These are phyloP conservation scores for Agriotes lineatus DNA, from an alignment of 2,888 invertebrate genomes.

Conservation along the genomic window DNA sequence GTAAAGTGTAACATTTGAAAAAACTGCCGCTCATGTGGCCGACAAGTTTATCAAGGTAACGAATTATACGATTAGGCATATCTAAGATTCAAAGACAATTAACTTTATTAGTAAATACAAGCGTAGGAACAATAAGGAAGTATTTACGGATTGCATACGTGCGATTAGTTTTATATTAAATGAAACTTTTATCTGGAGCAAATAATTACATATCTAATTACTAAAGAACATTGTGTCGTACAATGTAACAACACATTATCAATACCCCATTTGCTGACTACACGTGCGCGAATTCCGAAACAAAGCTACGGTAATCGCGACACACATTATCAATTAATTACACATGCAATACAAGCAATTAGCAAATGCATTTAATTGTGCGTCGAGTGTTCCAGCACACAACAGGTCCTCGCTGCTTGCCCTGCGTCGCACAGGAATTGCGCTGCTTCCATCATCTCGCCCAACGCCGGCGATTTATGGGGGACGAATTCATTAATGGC, in stretches of 20 bases:
- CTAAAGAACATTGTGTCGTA: conserved; percentile 17
- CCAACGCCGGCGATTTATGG: conserved; percentile 11
- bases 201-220: conserved; percentile 20
- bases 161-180: conserved; percentile 18
- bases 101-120: background rate
- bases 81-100: background rate
- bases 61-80: background rate
- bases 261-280: conserved; percentile 23
- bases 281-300: conserved; percentile 30
- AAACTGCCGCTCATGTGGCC: background rate
- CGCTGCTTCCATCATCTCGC: too few relatives aligned
- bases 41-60: background rate
- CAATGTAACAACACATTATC: conserved; percentile 10
- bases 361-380: conserved; percentile 50
- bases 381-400: conserved; percentile 35
- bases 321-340: conserved; percentile 42
- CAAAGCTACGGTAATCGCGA: conserved; percentile 31
- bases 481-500: conserved; percentile 20
- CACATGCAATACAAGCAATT: conserved; percentile 47
- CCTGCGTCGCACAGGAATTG: background rate
- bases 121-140: conserved; percentile 10
- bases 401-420: background rate
- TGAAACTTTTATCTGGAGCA: conserved; percentile 17
- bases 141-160: conserved; percentile 8
- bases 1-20: background rate